Evolutionary conservation across 2,113 vertebrate genomes (phyloP), one percentile per base, ranked within the genome.

Genomic region (Sapayoa aenigma): DNA sequence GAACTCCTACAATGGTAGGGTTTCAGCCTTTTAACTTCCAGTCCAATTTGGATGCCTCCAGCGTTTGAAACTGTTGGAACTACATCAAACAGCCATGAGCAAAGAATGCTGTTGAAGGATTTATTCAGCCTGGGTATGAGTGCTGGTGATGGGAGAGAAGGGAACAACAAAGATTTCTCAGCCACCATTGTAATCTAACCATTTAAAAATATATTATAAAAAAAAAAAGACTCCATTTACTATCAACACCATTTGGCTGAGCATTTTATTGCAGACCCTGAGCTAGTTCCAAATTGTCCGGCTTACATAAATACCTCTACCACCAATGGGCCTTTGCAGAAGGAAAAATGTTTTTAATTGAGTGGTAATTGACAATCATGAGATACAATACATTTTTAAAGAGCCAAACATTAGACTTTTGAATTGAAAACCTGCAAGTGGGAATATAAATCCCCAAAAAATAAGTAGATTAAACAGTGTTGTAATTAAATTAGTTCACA

Each of bases 1-100:
- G 46, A 76, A 72, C 44, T 95, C 89, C 85, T 12, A 27, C 5
- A 5, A 89, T 63, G 63, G 58, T 46, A 44, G 87, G 91, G 72
- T 76, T 87, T 96, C 62, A 72, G 93, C 82, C 73, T 89, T 93
- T 92, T n/a, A 75, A 92, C 78, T 95, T 84, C 52, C 88, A 97
- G 77, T n/a, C n/a, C 87, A 89, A 69, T 95, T 92, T 96, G 95
- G 95, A 89, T 91, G 55, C 24, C 89, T 97, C 90, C 74, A 73
- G 65, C 89, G 84, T 97, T 96, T 97, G 96, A 97, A 96, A 92
- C 94, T 95, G 68, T 90, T 98, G 97, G 96, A 97, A 95, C 65
- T 56, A 95, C 96, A 97, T 98, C 97, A 98, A 97, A 98, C 63
- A 4, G 55, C 35, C 41, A 72, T 0, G 2, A 94, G 94, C 84